Base-by-base conservation (phyloP, 1,140 invertebrate genomes). In the Triops longicaudatus region DNA sequence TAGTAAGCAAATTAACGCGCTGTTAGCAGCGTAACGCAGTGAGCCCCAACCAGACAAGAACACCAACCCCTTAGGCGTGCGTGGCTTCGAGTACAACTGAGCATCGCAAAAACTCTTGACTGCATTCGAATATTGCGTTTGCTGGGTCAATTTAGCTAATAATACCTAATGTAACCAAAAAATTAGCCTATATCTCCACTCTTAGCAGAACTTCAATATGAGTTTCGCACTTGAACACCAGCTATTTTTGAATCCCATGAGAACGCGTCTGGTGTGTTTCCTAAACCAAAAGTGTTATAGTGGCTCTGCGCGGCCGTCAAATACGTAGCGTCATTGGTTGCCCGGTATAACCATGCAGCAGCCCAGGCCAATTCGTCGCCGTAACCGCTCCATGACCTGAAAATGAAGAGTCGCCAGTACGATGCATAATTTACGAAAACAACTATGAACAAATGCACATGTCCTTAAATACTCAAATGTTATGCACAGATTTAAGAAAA, bases 391-490 rank as follows among this genome's bases (percentile, higher is more conserved):
- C 80, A 83, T 86, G 82, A 80, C 84, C 84, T 10, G 80, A 73
- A 12, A 41, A 72, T 42, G 43, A 26, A 74, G 80, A 81, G 6
- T 85, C 88, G 72, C 87, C 83, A 41, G 84, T 82, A 82, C 85
- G 89, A 17, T 86, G 86, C 2, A 89, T 80, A 1, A 87, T 81
- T 5, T 89, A 88, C 89, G 89, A 90, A 7, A 0, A 87, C 85
- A n/a, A 90, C 79, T 3, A 89, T 77, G 0, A 88, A 89, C 0
- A 85, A 88, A 0, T 87, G 85, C 37, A 83, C 85, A 0, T 88
- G 88, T 86, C 89, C 88, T 2, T 88, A 89, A 77, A 89, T 89
- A 0, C 87, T 86, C 78, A 90, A 90, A 91, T 88, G 79, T 86
- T 87, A 81, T 90, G 89, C 26, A 87, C 88, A 76, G 88, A 89